A percentile compares a stretch with the other conserved stretches of the same genome.
Evolutionary conservation across 2,888 invertebrate species (phyloP).

Genomic region (Dryobotodes eremita): DNA sequence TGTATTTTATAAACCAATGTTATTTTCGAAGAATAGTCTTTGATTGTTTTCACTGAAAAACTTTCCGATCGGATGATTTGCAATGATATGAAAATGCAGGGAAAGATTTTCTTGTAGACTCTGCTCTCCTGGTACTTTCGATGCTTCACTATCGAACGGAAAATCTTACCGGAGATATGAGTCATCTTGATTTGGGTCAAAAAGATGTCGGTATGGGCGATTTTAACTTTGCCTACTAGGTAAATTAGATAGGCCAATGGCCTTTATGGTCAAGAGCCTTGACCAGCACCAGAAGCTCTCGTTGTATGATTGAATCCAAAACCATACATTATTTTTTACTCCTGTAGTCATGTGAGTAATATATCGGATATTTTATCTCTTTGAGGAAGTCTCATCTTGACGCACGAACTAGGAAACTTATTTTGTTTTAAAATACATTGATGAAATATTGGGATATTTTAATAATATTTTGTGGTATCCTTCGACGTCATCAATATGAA

Average conservation of each 20-base stretch:
- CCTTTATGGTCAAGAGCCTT: not conserved
- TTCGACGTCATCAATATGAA: constrained; percentile 17
- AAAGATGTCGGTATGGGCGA: not conserved
- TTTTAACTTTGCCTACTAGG: constrained; percentile 5
- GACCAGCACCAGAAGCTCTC: not conserved
- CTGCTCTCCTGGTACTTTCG: constrained; percentile 25
- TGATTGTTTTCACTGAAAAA: not conserved
- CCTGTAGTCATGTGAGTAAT: not conserved
- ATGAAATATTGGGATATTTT: not conserved
- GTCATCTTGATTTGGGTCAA: not conserved
- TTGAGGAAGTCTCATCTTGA: not conserved
- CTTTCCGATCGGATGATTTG: not conserved
- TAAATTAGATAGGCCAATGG: not conserved
- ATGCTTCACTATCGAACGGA: constrained; percentile 21
- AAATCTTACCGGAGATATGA: constrained; percentile 2
- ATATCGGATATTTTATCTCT: not conserved
- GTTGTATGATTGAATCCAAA: not conserved
- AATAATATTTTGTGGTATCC: constrained; percentile 1
- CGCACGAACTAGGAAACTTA: not conserved
- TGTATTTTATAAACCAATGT: not conserved
- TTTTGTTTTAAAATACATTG: not conserved
- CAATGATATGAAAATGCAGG: not conserved
- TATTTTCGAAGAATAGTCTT: not conserved
- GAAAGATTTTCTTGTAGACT: not conserved
- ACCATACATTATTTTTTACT: not conserved